Evolutionary conservation across 2,888 invertebrate genomes (phyloP).

Genomic region (Lasius platythorax): DNA sequence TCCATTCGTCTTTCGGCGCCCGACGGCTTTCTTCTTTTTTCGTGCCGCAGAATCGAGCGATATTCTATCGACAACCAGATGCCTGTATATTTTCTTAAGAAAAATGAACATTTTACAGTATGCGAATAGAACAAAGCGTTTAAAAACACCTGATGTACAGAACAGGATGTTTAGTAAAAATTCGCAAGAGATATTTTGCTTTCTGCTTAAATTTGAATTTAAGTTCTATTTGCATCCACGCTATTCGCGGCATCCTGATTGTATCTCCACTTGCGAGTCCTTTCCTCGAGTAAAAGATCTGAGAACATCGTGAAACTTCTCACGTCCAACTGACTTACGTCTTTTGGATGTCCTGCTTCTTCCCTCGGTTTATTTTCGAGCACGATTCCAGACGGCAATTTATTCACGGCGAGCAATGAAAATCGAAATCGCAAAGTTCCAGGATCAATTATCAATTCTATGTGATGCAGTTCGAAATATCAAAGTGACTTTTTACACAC

Average conservation of each 20-base stretch:
- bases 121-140: not conserved
- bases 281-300: conserved; percentile 14
- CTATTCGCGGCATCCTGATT: conserved; percentile 35
- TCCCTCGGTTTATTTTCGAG: conserved; percentile 29
- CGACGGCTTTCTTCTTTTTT: conserved; percentile 38
- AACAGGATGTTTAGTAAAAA: conserved; percentile 2
- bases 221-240: conserved; percentile 25
- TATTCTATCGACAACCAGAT: not conserved
- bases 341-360: conserved; percentile 17
- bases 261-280: conserved; percentile 28
- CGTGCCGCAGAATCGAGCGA: not conserved
- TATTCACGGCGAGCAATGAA: conserved; percentile 8
- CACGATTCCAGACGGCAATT: conserved; percentile 13
- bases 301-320: conserved; percentile 35
- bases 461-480: not conserved
- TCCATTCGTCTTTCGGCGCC: conserved; percentile 59
- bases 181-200: not conserved
- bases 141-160: not conserved
- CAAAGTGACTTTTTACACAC: not conserved
- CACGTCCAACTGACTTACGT: conserved; percentile 37
- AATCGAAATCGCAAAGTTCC: conserved; percentile 1
- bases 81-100: not conserved
- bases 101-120: conserved; percentile 21
- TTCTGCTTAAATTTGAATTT: conserved; percentile 26
- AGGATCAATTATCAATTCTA: not conserved